These are phyloP conservation scores for Parauchenoglanis ngamensis DNA, from an alignment of 2,797 vertebrate genomes.

Conservation along the genomic window DNA sequence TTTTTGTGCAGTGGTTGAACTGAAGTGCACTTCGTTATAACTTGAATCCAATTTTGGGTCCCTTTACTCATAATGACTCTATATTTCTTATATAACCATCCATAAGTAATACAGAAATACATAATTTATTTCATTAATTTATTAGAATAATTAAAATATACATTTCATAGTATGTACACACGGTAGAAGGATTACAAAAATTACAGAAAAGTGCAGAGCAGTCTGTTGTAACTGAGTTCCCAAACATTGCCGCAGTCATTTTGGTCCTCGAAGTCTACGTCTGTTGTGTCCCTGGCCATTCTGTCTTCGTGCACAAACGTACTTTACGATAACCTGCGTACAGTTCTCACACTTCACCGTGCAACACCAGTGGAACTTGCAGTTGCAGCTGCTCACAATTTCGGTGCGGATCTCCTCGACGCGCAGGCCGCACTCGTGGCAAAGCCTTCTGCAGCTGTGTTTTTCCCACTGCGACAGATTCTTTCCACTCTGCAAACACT, in stretches of 20 bases:
- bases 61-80: neutral
- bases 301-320: constrained; percentile 81
- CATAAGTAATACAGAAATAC: constrained; percentile 4
- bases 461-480: constrained; percentile 80
- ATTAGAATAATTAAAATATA: constrained; percentile 59
- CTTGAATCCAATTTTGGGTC: neutral
- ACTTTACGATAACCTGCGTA: constrained; percentile 79
- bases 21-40: neutral
- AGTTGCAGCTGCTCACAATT: constrained; percentile 89
- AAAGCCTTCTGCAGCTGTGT: constrained; percentile 87
- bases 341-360: constrained; percentile 91
- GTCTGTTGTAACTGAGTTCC: neutral
- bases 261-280: constrained; percentile 70
- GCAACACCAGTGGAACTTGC: constrained; percentile 98
- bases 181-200: neutral
- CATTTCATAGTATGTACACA: constrained; percentile 51
- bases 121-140: constrained; percentile 47
- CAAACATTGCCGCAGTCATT: constrained; percentile 47
- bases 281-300: constrained; percentile 49
- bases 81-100: neutral
- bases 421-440: constrained; percentile 87
- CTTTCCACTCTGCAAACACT: constrained; percentile 83
- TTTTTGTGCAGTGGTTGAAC: neutral
- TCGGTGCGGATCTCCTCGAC: constrained; percentile 85
- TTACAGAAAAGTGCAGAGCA: constrained; percentile 45